phyloP scores from a whole-genome alignment of 23 tunicate species.

The Clavelina lepadiformis region DNA sequence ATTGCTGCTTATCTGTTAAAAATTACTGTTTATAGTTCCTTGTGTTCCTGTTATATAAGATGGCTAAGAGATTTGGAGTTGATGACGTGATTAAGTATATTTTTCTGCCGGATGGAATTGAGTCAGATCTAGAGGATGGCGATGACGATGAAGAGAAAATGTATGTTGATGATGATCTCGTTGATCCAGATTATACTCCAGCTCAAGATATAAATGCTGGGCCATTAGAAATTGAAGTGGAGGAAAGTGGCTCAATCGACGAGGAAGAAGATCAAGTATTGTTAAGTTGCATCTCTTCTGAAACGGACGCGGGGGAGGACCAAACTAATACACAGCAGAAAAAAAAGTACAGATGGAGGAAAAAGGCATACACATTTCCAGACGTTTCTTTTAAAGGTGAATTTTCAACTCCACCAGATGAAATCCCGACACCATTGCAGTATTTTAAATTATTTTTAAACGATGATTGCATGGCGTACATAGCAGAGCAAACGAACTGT shows the following conservation, averaged over 20 bases:
- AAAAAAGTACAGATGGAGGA: slow-evolving; percentile 1
- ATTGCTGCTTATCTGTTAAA: too few relatives aligned
- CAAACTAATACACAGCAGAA: slow-evolving; percentile 1
- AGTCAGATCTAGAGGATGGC: slow-evolving; percentile 13
- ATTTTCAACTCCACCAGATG: slow-evolving; percentile 12
- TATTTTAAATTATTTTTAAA: slow-evolving; percentile 11
- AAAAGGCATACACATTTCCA: not conserved
- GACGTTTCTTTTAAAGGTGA: slow-evolving; percentile 9
- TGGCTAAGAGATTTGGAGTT: slow-evolving; percentile 8
- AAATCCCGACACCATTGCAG: not conserved
- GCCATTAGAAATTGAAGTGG: not conserved
- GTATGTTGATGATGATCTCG: not conserved
- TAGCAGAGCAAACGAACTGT: slow-evolving; percentile 8
- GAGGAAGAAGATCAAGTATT: slow-evolving; percentile 5
- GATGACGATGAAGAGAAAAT: not conserved
- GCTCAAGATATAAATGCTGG: not conserved
- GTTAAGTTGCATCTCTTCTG: too few relatives aligned
- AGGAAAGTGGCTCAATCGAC: not conserved
- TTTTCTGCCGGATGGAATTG: slow-evolving; percentile 6
- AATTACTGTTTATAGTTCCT: too few relatives aligned
- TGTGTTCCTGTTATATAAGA: too few relatives aligned
- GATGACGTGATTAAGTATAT: not conserved
- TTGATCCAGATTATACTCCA: slow-evolving; percentile 1
- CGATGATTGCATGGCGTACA: slow-evolving; percentile 16
- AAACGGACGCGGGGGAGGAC: too few relatives aligned